Evolutionary conservation across 2,113 vertebrate genomes (phyloP).

Genomic region (Centropristis striata): DNA sequence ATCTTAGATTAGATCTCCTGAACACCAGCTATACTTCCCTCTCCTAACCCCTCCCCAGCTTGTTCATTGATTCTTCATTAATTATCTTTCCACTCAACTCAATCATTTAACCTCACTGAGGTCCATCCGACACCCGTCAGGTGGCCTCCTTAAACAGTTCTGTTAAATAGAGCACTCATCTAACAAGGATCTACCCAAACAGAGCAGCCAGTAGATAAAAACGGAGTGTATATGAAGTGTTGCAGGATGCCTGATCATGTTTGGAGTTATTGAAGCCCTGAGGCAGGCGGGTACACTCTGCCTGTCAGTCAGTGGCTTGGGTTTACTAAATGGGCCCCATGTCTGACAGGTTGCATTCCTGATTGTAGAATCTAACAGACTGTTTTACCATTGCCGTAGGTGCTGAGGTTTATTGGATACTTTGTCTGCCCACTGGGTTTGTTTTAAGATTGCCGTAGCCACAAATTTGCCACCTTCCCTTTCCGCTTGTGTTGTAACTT

Average conservation of each 20-base stretch:
- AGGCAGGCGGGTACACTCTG: constrained; percentile 44
- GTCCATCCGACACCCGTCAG: constrained; percentile 74
- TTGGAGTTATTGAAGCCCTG: constrained; percentile 64
- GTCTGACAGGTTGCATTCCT: constrained; percentile 62
- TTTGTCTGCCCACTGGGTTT: constrained; percentile 33
- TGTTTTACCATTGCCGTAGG: constrained; percentile 64
- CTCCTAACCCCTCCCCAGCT: constrained; percentile 61
- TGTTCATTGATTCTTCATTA: constrained; percentile 87
- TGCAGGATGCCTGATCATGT: constrained; percentile 67
- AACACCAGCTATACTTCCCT: constrained; percentile 66
- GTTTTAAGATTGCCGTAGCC: not conserved
- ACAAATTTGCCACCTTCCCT: constrained; percentile 25
- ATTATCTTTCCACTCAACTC: constrained; percentile 86
- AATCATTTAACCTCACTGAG: constrained; percentile 82
- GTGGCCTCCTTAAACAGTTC: constrained; percentile 71
- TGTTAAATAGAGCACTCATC: constrained; percentile 58
- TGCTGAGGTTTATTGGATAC: constrained; percentile 61
- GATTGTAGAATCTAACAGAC: constrained; percentile 51
- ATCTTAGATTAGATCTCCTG: constrained; percentile 82
- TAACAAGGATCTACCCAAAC: constrained; percentile 45
- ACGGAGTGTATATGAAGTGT: constrained; percentile 57
- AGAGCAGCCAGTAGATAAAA: constrained; percentile 40
- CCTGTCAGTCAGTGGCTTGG: constrained; percentile 56
- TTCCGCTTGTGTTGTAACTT: constrained; percentile 23
- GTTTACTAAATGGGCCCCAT: constrained; percentile 61